A percentile compares a stretch with the other conserved stretches of the same genome.
Conservation (phyloP, 2,888 invertebrate genomes). For the Megamerina dolium region DNA sequence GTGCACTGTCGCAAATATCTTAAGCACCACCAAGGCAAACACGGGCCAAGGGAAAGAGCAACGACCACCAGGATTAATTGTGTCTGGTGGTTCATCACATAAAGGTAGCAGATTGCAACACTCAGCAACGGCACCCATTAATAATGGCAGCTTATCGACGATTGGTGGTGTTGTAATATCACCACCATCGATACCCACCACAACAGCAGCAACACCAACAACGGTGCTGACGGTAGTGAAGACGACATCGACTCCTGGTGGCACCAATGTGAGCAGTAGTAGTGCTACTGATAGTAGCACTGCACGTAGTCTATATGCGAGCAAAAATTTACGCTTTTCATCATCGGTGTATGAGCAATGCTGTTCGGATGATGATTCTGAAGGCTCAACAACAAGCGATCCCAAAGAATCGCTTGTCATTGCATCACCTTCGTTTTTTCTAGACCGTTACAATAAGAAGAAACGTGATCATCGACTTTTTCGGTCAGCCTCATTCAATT, state of each 20-base stretch:
- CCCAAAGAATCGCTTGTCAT: conserved; percentile 45
- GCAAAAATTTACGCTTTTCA: conserved; percentile 40
- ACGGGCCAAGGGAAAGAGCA: conserved; percentile 18
- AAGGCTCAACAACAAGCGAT: conserved; percentile 47
- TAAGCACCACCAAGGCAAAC: conserved; percentile 13
- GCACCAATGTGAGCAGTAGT: conserved; percentile 2
- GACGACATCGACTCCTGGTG: conserved; percentile 16
- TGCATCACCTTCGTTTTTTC: conserved; percentile 45
- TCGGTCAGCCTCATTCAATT: conserved; percentile 48
- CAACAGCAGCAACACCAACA: conserved; percentile 36
- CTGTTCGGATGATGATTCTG: conserved; percentile 44
- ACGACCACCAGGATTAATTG: conserved; percentile 6
- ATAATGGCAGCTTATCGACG: conserved; percentile 3
- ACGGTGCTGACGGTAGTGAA: conserved; percentile 21
- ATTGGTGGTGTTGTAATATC: conserved; percentile 25
- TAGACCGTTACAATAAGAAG: conserved; percentile 48
- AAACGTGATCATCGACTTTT: conserved; percentile 47
- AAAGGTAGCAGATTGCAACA: conserved; percentile 37
- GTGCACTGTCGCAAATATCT: conserved; percentile 30
- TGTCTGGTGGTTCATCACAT: conserved; percentile 22
- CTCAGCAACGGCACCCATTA: conserved; percentile 40
- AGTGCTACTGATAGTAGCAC: conserved; percentile 4
- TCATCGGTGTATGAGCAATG: conserved; percentile 39
- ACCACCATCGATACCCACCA: too few relatives aligned
- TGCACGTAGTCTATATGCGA: conserved; percentile 27